Conservation (phyloP, 2,797 vertebrate species). For the Pseudomugil tenellus region DNA sequence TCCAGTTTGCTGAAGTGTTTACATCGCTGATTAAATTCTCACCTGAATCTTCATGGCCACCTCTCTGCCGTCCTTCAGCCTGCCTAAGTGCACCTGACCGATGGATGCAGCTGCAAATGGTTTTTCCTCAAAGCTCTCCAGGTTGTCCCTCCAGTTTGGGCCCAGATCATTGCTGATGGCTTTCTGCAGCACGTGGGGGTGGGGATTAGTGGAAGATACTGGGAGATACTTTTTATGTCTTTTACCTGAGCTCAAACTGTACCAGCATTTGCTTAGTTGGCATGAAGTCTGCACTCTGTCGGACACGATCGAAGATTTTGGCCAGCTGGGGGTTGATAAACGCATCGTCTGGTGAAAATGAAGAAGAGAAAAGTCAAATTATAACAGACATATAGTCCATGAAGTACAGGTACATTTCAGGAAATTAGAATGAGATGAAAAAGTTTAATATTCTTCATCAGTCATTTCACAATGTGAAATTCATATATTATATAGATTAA, state of each 20-base stretch:
- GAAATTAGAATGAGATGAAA: no score
- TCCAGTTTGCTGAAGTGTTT: neutral
- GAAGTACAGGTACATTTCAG: no score
- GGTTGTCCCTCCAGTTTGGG: conserved; percentile 86
- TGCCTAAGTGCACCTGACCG: conserved; percentile 91
- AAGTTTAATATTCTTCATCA: no score
- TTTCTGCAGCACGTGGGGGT: conserved; percentile 76
- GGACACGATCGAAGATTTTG: conserved; percentile 94
- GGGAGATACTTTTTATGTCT: conserved; percentile 38
- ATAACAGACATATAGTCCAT: neutral
- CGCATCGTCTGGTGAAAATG: conserved; percentile 84
- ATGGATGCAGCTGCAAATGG: conserved; percentile 94
- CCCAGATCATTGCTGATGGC: conserved; percentile 87
- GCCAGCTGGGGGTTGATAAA: conserved; percentile 95
- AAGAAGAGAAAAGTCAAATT: neutral
- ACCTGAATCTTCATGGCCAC: conserved; percentile 97
- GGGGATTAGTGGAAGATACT: neutral
- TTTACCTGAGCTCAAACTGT: neutral
- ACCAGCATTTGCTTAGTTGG: conserved; percentile 93
- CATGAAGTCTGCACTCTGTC: conserved; percentile 97
- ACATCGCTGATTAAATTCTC: neutral
- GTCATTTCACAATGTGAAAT: no score
- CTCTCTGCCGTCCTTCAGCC: conserved; percentile 88
- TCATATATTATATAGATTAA: no score
- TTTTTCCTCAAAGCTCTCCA: conserved; percentile 91